Evolutionary conservation across 2,888 invertebrate species (phyloP), one percentile per base, ranked within the genome.

Genomic region (Drosophila pseudotakahashii): DNA sequence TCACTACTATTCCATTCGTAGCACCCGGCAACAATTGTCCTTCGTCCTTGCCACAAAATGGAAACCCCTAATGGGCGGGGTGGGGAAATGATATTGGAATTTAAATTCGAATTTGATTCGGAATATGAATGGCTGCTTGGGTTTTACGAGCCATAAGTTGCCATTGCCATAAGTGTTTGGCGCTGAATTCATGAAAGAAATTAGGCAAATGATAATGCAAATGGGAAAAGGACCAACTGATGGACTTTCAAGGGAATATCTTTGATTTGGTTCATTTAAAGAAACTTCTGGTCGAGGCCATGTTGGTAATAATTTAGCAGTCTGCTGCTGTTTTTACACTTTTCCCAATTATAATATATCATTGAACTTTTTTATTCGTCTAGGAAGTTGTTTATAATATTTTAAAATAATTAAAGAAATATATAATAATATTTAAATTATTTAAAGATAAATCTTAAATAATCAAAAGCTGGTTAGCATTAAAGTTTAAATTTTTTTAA

Each of bases 1-100:
- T 10, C 42, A 26, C 26, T 26, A 6, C 26, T 2, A 26, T 39
- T 58, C 14, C 57, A 30, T 37, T 26, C 37, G n/a, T 16, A 37
- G 13, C 30, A 19, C 37, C n/a, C 47, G 41, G 62, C 62, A 61
- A 63, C 62, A 63, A 63, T 63, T 63, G 62, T 67, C 67, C 54
- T 47, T 53, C 37, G 66, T 64, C 64, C 62, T 36, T 16, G 58
- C 36, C 42, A 42, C 42, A 19, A 41, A 0, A 16, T 10, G 6
- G 47, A 19, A 19, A 19, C 19, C 19, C 19, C 19, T 19, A 19
- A 19, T 19, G 19, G 19, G 19, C 19, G 19, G 19, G 19, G 19
- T 19, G 19, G 32, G 16, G 36, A 37, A 37, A 61, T 47, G 62
- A 61, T 47, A 62, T 62, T 47, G 47, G 44, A 67, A 67, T 66